Evolutionary conservation across 2,797 vertebrate species (phyloP), one percentile per base, ranked within the genome.

Genomic region (Orientallactaga sibirica): DNA sequence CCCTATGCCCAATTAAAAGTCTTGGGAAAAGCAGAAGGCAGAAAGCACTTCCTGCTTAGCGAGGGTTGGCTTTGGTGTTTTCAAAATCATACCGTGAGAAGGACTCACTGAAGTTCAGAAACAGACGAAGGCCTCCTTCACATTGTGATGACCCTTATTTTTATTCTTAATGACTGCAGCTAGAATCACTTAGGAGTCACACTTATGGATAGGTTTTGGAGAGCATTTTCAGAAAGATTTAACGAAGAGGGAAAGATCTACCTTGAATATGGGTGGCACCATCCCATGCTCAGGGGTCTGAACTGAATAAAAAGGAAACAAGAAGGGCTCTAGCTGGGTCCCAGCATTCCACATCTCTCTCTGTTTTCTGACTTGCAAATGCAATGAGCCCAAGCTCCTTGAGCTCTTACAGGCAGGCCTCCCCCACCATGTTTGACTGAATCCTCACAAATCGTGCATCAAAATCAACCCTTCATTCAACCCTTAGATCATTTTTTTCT

Each of bases 31-130:
- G 29, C 12, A 16, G 55, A 58, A 58, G 9, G 15, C 41, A 88
- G 68, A 2, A 10, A 71, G 80, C 1, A 55, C 64, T 68, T 68
- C 37, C 67, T 18, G 22, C 66, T 83, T 68, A 6, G 68, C 29
- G 73, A 61, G 20, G 48, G 37, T 75, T 70, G 81, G 77, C 48
- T 77, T 74, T 58, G 58, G 18, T 41, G 22, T 92, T 96, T 78
- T 86, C 67, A 15, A 58, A 82, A 70, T 48, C 58, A 10, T 37
- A 2, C 48, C 70, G 41, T 74, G 19, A 92, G 25, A 3, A 79
- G 41, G 20, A 58, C 41, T 79, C 77, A 22, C 0, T 16, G 4
- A 86, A 7, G 25, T 41, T 76, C 18, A 78, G 58, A 74, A 71
- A 81, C n/a, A 68, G 16, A 25, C 27, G 64, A 27, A 86, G 52